phyloP scores from a whole-genome alignment of 1,140 invertebrate species.

The Eumaeus atala region DNA sequence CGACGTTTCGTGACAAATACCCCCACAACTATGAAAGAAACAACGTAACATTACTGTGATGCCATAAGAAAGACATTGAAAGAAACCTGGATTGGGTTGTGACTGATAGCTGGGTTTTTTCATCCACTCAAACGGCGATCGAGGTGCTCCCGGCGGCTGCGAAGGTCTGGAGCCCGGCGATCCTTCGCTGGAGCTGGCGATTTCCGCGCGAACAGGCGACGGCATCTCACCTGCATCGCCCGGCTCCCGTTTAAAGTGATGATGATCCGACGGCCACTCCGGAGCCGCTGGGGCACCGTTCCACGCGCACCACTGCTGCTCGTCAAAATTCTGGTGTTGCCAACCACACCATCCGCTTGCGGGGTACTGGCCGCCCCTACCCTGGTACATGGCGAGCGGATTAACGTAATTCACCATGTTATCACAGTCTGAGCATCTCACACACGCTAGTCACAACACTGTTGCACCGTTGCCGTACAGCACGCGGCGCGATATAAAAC shows the following conservation, averaged over 20 bases:
- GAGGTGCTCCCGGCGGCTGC: slow-evolving; percentile 77
- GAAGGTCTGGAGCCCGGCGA: slow-evolving; percentile 65
- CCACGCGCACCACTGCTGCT: slow-evolving; percentile 72
- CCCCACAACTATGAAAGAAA: not conserved
- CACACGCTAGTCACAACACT: slow-evolving; percentile 59
- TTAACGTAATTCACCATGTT: slow-evolving; percentile 78
- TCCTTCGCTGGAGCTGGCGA: slow-evolving; percentile 78
- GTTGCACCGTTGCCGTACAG: slow-evolving; percentile 28
- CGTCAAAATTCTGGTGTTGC: slow-evolving; percentile 75
- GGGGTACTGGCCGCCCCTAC: slow-evolving; percentile 71
- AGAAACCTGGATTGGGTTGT: slow-evolving; percentile 87
- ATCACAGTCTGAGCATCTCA: slow-evolving; percentile 63
- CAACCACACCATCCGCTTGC: slow-evolving; percentile 67
- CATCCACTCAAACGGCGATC: slow-evolving; percentile 92
- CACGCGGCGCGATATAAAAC: slow-evolving; percentile 36
- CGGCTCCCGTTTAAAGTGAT: slow-evolving; percentile 62
- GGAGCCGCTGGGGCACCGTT: slow-evolving; percentile 67
- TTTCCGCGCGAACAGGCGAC: slow-evolving; percentile 78
- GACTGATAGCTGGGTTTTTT: slow-evolving; percentile 88
- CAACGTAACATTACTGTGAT: slow-evolving; percentile 12
- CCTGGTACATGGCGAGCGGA: slow-evolving; percentile 75
- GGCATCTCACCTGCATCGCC: slow-evolving; percentile 74
- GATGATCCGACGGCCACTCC: slow-evolving; percentile 66
- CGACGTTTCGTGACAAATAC: not conserved
- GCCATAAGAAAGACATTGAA: slow-evolving; percentile 28